Base-by-base conservation (phyloP, 64 coral and sea anemone genomes). In the Catalaphyllia jardinei region DNA sequence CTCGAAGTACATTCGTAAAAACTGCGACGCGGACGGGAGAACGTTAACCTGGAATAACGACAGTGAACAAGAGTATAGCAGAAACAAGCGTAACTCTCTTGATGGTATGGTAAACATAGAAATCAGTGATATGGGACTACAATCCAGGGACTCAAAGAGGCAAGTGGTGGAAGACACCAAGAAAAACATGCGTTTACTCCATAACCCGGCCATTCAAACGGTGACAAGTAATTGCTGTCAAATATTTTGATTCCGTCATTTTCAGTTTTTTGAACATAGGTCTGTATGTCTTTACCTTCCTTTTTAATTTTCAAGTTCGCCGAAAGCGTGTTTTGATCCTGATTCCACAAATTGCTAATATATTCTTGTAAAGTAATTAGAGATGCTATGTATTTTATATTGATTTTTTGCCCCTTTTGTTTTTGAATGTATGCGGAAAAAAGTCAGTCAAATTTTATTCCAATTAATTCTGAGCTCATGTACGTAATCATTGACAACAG, bases 191-290 rank as follows among this genome's bases (percentile, higher is more conserved):
- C 83, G 65, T 27, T 79, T 95, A 3, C 72, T 95, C 42, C 91
- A 54, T 1, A 93, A 54, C 67, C 91, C 87, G 19, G 73, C 91
- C 38, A 51, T 99, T 29, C 87, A 86, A 17, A 79, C 91, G 16
- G 97, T 99, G 0, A 95, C 88, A 11, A 99, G 97, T 79, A 94
- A 92, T 19, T 99, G 97, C 72, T 99, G 97, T 91, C 97, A 95
- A 55, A 99, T 99, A 61, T 95, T 99, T 93, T 97, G 81, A 87
- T 20, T 31, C 31, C 9, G 10, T 38, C 31, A n/a, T 33, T 42
- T 78, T 35, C 31, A 49, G 76, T 49, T 55, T 28, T 27, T 6
- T 78, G 29, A 22, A 16, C 4, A 49, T 20, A 35, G 18, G 11
- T 78, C 22, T 49, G 7, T 38, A 78, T 10, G 22, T 69, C 22